Percentiles rank a stretch among this genome's conserved stretches.
These are phyloP conservation scores for Cryptus viduatorius DNA, from an alignment of 2,888 invertebrate genomes.

Conservation along the genomic window DNA sequence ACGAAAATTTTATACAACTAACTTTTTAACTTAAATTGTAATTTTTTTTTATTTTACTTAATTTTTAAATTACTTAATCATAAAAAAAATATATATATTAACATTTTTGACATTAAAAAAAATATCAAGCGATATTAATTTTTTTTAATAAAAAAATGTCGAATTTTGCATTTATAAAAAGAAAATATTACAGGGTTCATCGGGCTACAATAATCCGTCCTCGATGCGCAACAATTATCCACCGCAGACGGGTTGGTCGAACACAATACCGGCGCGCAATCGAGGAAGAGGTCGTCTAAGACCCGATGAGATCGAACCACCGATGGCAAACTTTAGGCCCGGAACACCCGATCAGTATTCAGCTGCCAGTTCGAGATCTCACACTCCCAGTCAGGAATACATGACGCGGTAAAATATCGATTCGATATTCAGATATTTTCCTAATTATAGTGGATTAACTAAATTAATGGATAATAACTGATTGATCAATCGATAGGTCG, in stretches of 20 bases:
- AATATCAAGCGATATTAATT: too few species aligned
- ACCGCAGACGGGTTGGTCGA: slow-evolving; percentile 86
- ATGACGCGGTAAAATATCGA: slow-evolving; percentile 75
- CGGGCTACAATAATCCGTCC: slow-evolving; percentile 76
- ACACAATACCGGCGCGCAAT: slow-evolving; percentile 87
- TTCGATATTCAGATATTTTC: not conserved
- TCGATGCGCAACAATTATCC: slow-evolving; percentile 79
- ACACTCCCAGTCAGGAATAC: slow-evolving; percentile 83
- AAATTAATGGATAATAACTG: too few species aligned
- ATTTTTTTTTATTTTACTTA: too few species aligned
- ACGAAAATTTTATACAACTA: too few species aligned
- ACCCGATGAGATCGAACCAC: slow-evolving; percentile 86
- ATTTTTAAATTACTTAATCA: too few species aligned
- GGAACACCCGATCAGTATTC: slow-evolving; percentile 85
- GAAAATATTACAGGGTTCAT: slow-evolving; percentile 74
- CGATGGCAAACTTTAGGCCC: slow-evolving; percentile 80
- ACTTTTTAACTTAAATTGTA: too few species aligned
- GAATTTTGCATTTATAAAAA: not conserved
- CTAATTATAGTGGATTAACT: too few species aligned
- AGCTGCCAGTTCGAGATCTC: slow-evolving; percentile 83
- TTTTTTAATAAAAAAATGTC: not conserved
- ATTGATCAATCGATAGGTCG: slow-evolving; percentile 69
- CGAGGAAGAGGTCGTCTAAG: slow-evolving; percentile 88
- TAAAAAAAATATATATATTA: too few species aligned
- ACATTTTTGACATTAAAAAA: too few species aligned